Conservation (phyloP, 2,888 invertebrate species). For the Patella depressa region DNA sequence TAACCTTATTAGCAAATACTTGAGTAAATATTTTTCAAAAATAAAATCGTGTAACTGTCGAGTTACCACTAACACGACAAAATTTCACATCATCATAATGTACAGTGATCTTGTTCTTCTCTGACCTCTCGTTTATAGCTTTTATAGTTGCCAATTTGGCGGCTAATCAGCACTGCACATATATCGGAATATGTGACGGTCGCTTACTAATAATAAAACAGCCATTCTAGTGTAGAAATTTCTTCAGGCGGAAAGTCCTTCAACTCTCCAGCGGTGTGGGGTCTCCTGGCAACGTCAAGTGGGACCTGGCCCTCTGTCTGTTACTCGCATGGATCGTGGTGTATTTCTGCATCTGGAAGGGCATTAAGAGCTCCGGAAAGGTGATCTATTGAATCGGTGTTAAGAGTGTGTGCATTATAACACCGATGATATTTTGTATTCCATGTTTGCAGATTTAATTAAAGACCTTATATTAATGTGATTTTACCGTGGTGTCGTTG, state of each 20-base stretch:
- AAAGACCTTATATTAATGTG: background rate
- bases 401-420: background rate
- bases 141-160: background rate
- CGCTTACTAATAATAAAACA: constrained; percentile 8
- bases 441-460: constrained; percentile 3
- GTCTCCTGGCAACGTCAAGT: constrained; percentile 67
- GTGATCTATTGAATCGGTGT: constrained; percentile 48
- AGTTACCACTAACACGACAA: no score
- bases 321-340: constrained; percentile 70
- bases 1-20: no score
- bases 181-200: constrained; percentile 5
- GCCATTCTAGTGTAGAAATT: constrained; percentile 22
- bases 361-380: constrained; percentile 71
- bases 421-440: background rate
- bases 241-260: constrained; percentile 69
- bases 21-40: no score
- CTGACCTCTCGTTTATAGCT: constrained; percentile 7
- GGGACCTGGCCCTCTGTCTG: constrained; percentile 70
- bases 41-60: no score
- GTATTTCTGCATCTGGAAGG: constrained; percentile 72
- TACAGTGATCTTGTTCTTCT: background rate
- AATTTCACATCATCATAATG: constrained; percentile 1
- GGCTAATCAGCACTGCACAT: background rate
- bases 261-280: constrained; percentile 66
- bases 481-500: constrained; percentile 17